Percentiles rank a stretch among this genome's conserved stretches.
Conservation (phyloP, 2,797 vertebrate genomes). For the Squalus acanthias region DNA sequence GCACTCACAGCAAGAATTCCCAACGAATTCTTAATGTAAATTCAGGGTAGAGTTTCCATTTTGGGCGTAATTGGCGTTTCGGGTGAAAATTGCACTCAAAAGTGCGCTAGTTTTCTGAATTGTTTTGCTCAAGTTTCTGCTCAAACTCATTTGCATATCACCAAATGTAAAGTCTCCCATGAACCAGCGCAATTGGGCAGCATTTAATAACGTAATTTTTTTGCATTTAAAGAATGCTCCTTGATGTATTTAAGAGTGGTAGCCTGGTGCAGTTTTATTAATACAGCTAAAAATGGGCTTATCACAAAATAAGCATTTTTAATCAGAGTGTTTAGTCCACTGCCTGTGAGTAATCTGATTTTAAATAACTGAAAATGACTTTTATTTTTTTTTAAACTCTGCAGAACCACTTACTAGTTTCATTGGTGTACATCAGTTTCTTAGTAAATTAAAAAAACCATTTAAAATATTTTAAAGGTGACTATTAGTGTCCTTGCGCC, state of each 20-base stretch:
- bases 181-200: neutral
- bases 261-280: neutral
- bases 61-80: too few species aligned
- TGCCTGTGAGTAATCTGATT: too few species aligned
- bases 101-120: too few species aligned
- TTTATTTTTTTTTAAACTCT: neutral
- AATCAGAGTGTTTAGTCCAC: too few species aligned
- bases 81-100: too few species aligned
- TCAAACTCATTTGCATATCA: neutral
- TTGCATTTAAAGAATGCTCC: neutral
- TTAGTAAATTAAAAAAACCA: neutral
- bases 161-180: neutral
- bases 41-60: too few species aligned
- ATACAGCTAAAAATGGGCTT: neutral
- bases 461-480: neutral
- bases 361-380: neutral
- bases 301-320: too few species aligned
- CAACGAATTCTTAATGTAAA: too few species aligned
- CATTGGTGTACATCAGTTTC: neutral
- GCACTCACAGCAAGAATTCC: too few species aligned
- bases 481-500: neutral
- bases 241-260: neutral
- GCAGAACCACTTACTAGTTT: neutral
- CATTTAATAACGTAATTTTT: neutral
- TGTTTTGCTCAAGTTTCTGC: too few species aligned